Conservation (phyloP, 2,888 invertebrate species). For the Loripinus fragilis region DNA sequence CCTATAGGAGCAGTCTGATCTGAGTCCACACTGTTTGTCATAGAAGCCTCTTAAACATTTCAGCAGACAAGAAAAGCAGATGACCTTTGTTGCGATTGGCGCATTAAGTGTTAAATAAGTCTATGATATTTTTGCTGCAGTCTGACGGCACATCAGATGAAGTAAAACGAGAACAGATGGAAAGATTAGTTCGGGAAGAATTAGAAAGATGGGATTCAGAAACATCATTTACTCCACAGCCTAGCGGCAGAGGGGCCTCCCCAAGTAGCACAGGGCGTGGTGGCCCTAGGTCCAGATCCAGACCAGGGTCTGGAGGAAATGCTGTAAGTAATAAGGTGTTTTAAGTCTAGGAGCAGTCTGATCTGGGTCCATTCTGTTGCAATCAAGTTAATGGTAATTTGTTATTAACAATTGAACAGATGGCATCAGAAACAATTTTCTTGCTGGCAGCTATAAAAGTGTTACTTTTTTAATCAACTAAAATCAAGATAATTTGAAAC, state of each 20-base stretch:
- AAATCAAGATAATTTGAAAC: background rate
- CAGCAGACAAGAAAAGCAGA: too few relatives aligned
- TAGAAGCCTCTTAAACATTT: too few relatives aligned
- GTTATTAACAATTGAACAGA: too few relatives aligned
- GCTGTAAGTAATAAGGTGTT: too few relatives aligned
- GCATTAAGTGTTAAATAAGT: background rate
- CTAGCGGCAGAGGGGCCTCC: slow-evolving; percentile 74
- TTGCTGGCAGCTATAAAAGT: too few relatives aligned
- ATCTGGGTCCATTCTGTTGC: too few relatives aligned
- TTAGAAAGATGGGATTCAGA: slow-evolving; percentile 83
- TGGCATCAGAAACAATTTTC: too few relatives aligned
- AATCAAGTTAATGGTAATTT: too few relatives aligned
- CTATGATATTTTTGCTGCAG: slow-evolving; percentile 54
- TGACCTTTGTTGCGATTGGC: too few relatives aligned
- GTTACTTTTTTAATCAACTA: background rate
- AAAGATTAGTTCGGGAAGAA: slow-evolving; percentile 83
- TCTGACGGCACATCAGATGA: slow-evolving; percentile 82
- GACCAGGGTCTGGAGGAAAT: slow-evolving; percentile 73
- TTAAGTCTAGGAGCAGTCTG: too few relatives aligned
- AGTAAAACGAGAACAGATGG: slow-evolving; percentile 83
- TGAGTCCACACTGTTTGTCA: too few relatives aligned
- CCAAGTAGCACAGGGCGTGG: slow-evolving; percentile 69
- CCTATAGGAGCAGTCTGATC: too few relatives aligned
- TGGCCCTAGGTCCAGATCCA: slow-evolving; percentile 70
- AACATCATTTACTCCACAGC: slow-evolving; percentile 73